These are phyloP conservation scores for Decapterus maruadsi DNA, from an alignment of 2,797 vertebrate species.

Conservation along the genomic window DNA sequence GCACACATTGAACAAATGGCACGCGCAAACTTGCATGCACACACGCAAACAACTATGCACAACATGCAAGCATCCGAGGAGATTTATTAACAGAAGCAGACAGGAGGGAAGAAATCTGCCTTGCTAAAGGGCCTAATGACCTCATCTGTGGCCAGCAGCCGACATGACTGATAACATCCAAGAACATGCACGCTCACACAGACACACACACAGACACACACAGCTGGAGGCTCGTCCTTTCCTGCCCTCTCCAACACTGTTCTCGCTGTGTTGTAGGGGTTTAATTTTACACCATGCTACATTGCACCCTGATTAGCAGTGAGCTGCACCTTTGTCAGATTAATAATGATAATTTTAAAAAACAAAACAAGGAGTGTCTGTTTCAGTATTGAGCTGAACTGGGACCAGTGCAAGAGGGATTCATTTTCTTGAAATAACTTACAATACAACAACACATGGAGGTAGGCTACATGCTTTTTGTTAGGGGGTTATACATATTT, in stretches of 20 bases:
- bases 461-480: background rate
- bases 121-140: conserved; percentile 78
- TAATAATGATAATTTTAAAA: background rate
- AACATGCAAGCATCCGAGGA: conserved; percentile 36
- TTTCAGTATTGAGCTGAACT: background rate
- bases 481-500: background rate
- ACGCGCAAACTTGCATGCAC: conserved; percentile 4
- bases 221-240: conserved; percentile 56
- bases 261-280: conserved; percentile 44
- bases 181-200: conserved; percentile 35
- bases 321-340: conserved; percentile 42
- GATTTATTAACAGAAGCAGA: conserved; percentile 68
- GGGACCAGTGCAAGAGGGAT: conserved; percentile 1
- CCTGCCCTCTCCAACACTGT: conserved; percentile 49
- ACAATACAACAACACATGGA: conserved; percentile 13
- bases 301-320: conserved; percentile 45
- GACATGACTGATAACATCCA: conserved; percentile 72
- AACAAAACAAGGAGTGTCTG: background rate
- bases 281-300: conserved; percentile 60
- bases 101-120: conserved; percentile 72
- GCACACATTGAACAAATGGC: conserved; percentile 19
- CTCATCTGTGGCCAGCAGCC: conserved; percentile 70
- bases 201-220: conserved; percentile 22
- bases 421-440: conserved; percentile 15
- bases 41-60: conserved; percentile 34